phyloP scores from a whole-genome alignment of 1,140 invertebrate genomes.

The Choristoneura fumiferana region DNA sequence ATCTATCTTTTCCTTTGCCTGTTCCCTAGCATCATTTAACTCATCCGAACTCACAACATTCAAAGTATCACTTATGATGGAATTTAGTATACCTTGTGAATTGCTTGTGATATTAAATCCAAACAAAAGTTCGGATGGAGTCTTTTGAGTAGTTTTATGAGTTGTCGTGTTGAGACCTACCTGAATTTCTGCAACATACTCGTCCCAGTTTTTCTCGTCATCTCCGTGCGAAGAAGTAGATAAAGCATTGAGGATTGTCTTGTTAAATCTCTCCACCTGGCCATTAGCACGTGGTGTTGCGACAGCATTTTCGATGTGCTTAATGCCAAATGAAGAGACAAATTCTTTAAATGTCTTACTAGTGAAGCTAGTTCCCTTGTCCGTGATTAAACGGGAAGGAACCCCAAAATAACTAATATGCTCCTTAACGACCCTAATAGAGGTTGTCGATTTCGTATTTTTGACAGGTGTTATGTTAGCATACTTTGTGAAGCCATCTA shows the following conservation, averaged over 20 bases:
- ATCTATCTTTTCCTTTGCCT: slow-evolving; percentile 24
- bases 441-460: slow-evolving; percentile 29
- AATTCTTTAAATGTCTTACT: slow-evolving; percentile 33
- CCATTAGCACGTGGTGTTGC: slow-evolving; percentile 38
- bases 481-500: slow-evolving; percentile 40
- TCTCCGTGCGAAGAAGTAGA: slow-evolving; percentile 23
- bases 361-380: slow-evolving; percentile 35
- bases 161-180: slow-evolving; percentile 34
- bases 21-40: background rate
- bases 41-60: background rate
- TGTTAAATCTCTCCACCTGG: slow-evolving; percentile 40
- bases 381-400: slow-evolving; percentile 32
- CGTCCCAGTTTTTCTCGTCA: slow-evolving; percentile 32
- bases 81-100: slow-evolving; percentile 26
- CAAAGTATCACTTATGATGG: slow-evolving; percentile 23
- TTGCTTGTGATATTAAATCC: slow-evolving; percentile 29
- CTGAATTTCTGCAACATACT: slow-evolving; percentile 32
- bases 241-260: slow-evolving; percentile 34
- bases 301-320: slow-evolving; percentile 36
- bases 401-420: slow-evolving; percentile 33
- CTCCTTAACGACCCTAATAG: slow-evolving; percentile 27
- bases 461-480: slow-evolving; percentile 29
- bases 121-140: slow-evolving; percentile 33
- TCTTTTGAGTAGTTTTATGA: slow-evolving; percentile 31
- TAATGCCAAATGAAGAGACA: slow-evolving; percentile 25